phyloP scores from a whole-genome alignment of 2,113 vertebrate species.

The Cyprinodon tularosa region DNA sequence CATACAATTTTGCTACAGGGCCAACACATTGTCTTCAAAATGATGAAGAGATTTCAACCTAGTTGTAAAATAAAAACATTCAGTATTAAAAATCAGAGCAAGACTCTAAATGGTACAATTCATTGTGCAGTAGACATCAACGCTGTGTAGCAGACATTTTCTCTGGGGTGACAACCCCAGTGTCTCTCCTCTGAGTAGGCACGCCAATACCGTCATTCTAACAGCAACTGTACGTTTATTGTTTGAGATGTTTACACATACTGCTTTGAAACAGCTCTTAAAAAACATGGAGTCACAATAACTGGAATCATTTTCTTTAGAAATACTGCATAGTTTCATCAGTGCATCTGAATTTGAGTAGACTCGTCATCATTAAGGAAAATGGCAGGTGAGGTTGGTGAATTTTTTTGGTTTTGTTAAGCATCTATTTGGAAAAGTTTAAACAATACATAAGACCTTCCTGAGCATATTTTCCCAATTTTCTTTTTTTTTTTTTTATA shows the following conservation, averaged over 20 bases:
- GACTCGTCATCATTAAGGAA: constrained; percentile 48
- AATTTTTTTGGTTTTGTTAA: constrained; percentile 77
- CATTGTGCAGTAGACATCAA: constrained; percentile 62
- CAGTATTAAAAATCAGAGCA: constrained; percentile 52
- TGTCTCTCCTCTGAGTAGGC: constrained; percentile 21
- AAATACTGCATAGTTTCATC: constrained; percentile 77
- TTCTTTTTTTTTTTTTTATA: constrained; percentile 33
- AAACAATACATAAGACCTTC: constrained; percentile 79
- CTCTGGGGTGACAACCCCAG: constrained; percentile 2
- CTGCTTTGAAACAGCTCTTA: constrained; percentile 29
- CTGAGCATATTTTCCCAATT: constrained; percentile 74
- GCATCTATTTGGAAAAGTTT: constrained; percentile 77
- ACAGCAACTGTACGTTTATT: constrained; percentile 47
- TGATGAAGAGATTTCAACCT: constrained; percentile 57
- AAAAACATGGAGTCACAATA: constrained; percentile 20
- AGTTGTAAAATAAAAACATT: constrained; percentile 66
- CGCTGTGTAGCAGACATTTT: constrained; percentile 56
- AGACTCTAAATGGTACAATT: constrained; percentile 56
- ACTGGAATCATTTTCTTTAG: constrained; percentile 58
- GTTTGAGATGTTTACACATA: constrained; percentile 39
- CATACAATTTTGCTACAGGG: constrained; percentile 45
- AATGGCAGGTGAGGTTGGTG: constrained; percentile 57
- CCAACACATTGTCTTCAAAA: constrained; percentile 45
- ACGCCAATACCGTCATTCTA: constrained; percentile 17
- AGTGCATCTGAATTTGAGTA: constrained; percentile 70